These are phyloP conservation scores for Lycocorax pyrrhopterus DNA, from an alignment of 2,113 vertebrate genomes.

Conservation along the genomic window DNA sequence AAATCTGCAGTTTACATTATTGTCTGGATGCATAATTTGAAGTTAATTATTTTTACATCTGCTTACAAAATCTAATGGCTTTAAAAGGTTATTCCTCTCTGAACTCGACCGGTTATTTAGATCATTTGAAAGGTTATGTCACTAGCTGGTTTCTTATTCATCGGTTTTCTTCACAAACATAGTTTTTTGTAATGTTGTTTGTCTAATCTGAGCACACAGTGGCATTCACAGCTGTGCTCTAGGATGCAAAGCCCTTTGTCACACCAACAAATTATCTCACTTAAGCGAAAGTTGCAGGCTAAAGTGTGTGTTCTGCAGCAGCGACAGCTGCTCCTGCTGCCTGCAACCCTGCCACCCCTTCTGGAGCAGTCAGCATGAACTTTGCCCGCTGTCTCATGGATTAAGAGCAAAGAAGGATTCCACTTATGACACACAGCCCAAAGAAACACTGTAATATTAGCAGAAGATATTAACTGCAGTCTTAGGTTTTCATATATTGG, in stretches of 20 bases:
- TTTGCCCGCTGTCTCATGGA: neutral
- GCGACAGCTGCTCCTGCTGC: neutral
- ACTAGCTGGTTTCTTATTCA: neutral
- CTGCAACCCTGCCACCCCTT: neutral
- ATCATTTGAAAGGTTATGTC: neutral
- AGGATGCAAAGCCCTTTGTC: neutral
- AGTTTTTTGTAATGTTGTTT: neutral
- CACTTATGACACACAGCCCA: neutral
- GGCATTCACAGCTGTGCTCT: neutral
- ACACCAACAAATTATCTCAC: neutral
- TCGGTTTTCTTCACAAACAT: neutral
- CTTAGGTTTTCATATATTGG: neutral
- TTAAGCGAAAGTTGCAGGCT: neutral
- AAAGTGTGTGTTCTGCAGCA: neutral
- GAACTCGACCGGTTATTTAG: neutral
- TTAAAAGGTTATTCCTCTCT: slow-evolving; percentile 15
- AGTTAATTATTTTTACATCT: slow-evolving; percentile 43
- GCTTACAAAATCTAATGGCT: slow-evolving; percentile 34
- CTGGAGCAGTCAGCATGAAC: neutral
- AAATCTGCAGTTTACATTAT: neutral
- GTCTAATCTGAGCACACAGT: neutral
- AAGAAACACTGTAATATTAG: neutral
- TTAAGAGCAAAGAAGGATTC: neutral
- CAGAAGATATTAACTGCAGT: neutral
- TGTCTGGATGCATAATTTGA: slow-evolving; percentile 31